These are phyloP conservation scores for Cephalopachus bancanus DNA, from an alignment of 2,797 vertebrate species.

Conservation along the genomic window DNA sequence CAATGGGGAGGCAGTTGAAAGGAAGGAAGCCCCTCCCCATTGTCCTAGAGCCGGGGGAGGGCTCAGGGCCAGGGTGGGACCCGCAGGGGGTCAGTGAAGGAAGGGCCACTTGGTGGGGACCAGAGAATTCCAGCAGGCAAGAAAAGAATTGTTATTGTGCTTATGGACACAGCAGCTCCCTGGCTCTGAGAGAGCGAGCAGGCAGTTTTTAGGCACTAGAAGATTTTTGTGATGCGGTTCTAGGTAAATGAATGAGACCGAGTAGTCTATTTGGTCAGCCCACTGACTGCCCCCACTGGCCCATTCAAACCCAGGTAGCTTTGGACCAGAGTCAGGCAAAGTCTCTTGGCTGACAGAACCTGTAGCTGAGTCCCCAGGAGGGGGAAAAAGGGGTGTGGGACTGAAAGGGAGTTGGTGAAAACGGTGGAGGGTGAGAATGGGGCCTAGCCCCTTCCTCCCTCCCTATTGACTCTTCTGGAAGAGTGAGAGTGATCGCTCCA, in stretches of 20 bases:
- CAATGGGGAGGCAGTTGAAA: background rate
- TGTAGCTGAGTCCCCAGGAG: conserved; percentile 45
- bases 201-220: conserved; percentile 91
- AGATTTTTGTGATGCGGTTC: conserved; percentile 87
- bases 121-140: conserved; percentile 76
- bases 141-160: conserved; percentile 89
- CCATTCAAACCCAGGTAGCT: conserved; percentile 38
- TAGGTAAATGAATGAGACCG: conserved; percentile 74
- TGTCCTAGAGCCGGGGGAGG: background rate
- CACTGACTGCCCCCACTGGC: conserved; percentile 50
- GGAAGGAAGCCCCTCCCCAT: background rate
- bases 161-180: conserved; percentile 91
- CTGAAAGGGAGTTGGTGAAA: background rate
- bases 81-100: background rate
- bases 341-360: conserved; percentile 24
- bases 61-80: background rate
- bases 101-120: conserved; percentile 56
- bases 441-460: background rate
- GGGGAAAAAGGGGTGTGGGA: background rate
- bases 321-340: background rate
- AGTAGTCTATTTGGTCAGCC: conserved; percentile 70
- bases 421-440: background rate
- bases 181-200: conserved; percentile 87
- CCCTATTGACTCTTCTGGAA: background rate
- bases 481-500: background rate